These are phyloP conservation scores for Dicyrtomina minuta DNA, from an alignment of 2,888 invertebrate genomes.

Conservation along the genomic window DNA sequence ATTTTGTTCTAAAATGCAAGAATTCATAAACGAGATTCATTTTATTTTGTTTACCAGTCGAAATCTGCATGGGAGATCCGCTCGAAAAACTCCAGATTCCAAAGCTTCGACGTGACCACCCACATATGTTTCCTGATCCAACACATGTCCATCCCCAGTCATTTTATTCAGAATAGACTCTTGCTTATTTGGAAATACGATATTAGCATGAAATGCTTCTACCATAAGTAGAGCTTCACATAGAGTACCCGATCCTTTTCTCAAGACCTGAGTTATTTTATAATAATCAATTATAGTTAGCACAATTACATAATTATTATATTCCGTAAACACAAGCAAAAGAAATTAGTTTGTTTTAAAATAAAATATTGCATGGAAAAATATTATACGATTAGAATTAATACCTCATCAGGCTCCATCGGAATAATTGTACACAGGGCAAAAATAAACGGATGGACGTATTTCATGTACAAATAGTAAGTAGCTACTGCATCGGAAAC, in stretches of 20 bases:
- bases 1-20: background rate
- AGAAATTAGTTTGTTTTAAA: too few relatives aligned
- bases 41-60: slow-evolving; percentile 64
- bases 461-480: slow-evolving; percentile 98
- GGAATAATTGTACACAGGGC: slow-evolving; percentile 98
- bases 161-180: slow-evolving; percentile 80
- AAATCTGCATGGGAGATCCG: slow-evolving; percentile 92
- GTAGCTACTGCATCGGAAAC: slow-evolving; percentile 99
- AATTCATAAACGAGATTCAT: too few relatives aligned
- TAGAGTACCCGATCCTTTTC: slow-evolving; percentile 97
- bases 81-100: slow-evolving; percentile 95
- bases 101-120: slow-evolving; percentile 99
- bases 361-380: too few relatives aligned
- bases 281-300: slow-evolving; percentile 55
- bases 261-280: slow-evolving; percentile 66
- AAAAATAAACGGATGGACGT: slow-evolving; percentile 98
- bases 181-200: slow-evolving; percentile 97
- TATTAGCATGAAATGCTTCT: slow-evolving; percentile 92
- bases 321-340: too few relatives aligned
- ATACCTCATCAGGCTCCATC: slow-evolving; percentile 95
- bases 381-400: background rate
- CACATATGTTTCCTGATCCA: slow-evolving; percentile 96
- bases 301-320: too few relatives aligned
- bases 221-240: slow-evolving; percentile 98
- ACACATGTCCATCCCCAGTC: slow-evolving; percentile 86